phyloP scores from a whole-genome alignment of 2,797 vertebrate genomes.

The Neomorphus geoffroyi region DNA sequence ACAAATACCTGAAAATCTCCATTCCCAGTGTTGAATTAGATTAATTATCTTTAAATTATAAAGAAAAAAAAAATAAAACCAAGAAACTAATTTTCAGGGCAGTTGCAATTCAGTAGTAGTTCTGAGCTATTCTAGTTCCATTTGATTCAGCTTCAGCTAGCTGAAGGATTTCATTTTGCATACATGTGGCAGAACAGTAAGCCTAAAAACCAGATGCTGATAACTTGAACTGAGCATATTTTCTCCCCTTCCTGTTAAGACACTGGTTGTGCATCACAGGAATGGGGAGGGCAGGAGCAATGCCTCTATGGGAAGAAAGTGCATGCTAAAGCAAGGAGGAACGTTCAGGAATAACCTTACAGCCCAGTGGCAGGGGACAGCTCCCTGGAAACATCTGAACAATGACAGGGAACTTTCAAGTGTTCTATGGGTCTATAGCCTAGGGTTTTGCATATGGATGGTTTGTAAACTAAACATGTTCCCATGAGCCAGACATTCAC shows the following conservation, averaged over 20 bases:
- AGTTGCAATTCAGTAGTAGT: not conserved
- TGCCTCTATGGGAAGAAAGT: conserved; percentile 4
- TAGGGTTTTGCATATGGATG: not conserved
- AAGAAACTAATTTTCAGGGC: not conserved
- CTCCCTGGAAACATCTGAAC: not conserved
- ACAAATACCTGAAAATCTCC: not conserved
- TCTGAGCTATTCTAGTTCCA: not conserved
- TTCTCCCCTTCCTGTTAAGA: not conserved
- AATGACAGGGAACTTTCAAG: conserved; percentile 15
- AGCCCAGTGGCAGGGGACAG: not conserved
- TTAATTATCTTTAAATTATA: not conserved
- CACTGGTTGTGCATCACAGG: not conserved
- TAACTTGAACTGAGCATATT: not conserved
- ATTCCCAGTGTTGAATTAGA: not conserved
- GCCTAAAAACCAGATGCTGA: not conserved
- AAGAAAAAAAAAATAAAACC: not conserved
- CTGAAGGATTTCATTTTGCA: conserved; percentile 3
- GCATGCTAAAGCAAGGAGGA: not conserved
- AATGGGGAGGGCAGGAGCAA: not conserved
- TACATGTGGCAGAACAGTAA: not conserved
- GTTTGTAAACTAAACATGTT: conserved; percentile 3
- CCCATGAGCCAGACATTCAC: not conserved
- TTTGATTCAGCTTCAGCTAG: not conserved
- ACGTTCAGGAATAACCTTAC: conserved; percentile 44
- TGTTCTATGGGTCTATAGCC: not conserved